A percentile compares a stretch with the other conserved stretches of the same genome.
Evolutionary conservation across 2,888 invertebrate species (phyloP).

Genomic region (Habroteleia sp.): DNA sequence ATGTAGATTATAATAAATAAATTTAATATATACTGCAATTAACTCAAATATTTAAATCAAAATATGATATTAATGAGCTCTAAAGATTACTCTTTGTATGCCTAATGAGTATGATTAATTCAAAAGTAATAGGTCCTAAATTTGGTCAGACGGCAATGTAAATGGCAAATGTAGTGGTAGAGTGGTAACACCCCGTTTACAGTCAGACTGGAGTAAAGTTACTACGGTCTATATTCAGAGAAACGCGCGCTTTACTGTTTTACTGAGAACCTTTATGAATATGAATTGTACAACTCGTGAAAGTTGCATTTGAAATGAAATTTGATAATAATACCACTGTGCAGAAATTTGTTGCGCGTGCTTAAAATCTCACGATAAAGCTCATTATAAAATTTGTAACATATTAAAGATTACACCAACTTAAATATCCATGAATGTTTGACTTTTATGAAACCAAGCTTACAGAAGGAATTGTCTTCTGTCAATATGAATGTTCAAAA

Average conservation of each 20-base stretch:
- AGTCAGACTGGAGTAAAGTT: conserved; percentile 3
- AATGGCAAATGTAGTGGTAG: no score
- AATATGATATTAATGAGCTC: conserved; percentile 15
- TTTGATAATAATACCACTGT: conserved; percentile 16
- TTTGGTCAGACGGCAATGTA: conserved; percentile 21
- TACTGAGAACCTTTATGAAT: conserved; percentile 29
- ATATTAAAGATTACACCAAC: no score
- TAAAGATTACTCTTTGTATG: conserved; percentile 10
- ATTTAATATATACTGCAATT: no score
- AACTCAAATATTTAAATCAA: conserved; percentile 4
- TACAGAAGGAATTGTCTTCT: no score
- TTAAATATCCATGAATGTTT: no score
- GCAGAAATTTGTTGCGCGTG: neutral
- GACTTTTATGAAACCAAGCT: no score
- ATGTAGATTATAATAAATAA: no score
- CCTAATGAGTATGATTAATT: conserved; percentile 28
- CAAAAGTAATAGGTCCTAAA: conserved; percentile 23
- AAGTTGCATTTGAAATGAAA: conserved; percentile 20
- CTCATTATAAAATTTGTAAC: no score
- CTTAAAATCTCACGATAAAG: no score
- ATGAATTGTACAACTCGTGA: conserved; percentile 21
- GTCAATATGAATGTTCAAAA: no score
- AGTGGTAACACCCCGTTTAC: conserved; percentile 4
- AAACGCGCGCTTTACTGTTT: conserved; percentile 7
- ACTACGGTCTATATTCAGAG: neutral